Evolutionary conservation across 1,140 invertebrate species (phyloP).

Genomic region (Ganaspis sp.): DNA sequence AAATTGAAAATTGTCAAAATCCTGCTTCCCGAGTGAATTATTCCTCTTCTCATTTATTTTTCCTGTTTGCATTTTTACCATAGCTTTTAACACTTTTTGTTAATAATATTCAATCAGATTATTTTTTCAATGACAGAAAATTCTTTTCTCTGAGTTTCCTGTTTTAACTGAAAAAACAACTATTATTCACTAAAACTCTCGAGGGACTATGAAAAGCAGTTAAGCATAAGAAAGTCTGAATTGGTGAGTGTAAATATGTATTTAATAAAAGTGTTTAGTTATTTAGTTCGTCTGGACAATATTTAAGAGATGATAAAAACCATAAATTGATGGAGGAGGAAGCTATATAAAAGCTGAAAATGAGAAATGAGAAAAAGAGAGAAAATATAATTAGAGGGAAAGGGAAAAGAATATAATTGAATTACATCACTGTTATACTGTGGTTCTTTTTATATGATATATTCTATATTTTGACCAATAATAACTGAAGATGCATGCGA

Average conservation of each 20-base stretch:
- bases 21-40: no score
- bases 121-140: neutral
- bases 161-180: neutral
- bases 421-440: slow-evolving; percentile 48
- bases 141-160: neutral
- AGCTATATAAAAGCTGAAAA: neutral
- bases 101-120: no score
- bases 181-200: neutral
- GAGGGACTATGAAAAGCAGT: neutral
- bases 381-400: neutral
- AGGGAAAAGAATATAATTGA: neutral
- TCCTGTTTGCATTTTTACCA: no score
- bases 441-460: slow-evolving; percentile 60
- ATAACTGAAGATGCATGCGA: slow-evolving; percentile 37
- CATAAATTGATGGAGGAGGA: neutral
- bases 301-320: slow-evolving; percentile 48
- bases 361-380: neutral
- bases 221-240: slow-evolving; percentile 7
- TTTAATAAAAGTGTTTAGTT: slow-evolving; percentile 60
- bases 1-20: no score
- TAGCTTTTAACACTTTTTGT: no score
- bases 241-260: slow-evolving; percentile 65
- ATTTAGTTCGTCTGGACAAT: slow-evolving; percentile 67
- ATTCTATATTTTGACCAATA: slow-evolving; percentile 54
- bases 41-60: no score